Percentiles rank a stretch among this genome's conserved stretches.
phyloP scores from a whole-genome alignment of 64 coral and sea anemone species.

The Montipora efflorescens region DNA sequence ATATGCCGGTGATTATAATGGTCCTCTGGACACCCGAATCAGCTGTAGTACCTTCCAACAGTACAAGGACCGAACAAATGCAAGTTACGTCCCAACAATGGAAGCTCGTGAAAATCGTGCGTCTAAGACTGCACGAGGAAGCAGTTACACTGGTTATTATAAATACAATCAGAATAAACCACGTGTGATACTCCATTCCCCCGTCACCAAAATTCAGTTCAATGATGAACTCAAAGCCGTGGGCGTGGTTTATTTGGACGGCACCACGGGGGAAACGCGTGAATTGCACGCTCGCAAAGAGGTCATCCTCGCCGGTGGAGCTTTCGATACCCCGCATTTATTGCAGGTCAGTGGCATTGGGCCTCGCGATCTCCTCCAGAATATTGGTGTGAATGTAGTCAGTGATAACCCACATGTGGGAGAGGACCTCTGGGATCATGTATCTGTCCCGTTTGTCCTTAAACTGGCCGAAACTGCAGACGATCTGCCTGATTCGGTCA shows the following conservation, averaged over 20 bases:
- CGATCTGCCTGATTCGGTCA: slow-evolving; percentile 30
- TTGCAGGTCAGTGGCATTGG: slow-evolving; percentile 76
- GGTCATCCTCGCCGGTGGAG: slow-evolving; percentile 47
- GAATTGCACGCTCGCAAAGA: slow-evolving; percentile 39
- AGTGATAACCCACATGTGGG: slow-evolving; percentile 51
- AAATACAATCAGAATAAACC: slow-evolving; percentile 31
- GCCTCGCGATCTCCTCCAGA: slow-evolving; percentile 34
- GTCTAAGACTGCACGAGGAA: slow-evolving; percentile 55
- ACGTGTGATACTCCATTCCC: slow-evolving; percentile 9
- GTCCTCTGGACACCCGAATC: slow-evolving; percentile 13
- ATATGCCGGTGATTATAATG: slow-evolving; percentile 63
- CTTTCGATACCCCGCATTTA: slow-evolving; percentile 75
- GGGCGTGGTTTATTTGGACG: slow-evolving; percentile 50
- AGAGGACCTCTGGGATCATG: slow-evolving; percentile 67
- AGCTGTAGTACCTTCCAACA: slow-evolving; percentile 70
- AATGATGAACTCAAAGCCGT: slow-evolving; percentile 19
- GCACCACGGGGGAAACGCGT: slow-evolving; percentile 28
- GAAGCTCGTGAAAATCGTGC: slow-evolving; percentile 45
- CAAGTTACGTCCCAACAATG: not conserved
- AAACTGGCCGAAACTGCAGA: slow-evolving; percentile 37
- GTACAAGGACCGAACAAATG: slow-evolving; percentile 50
- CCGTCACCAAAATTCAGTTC: slow-evolving; percentile 56
- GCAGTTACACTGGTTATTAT: slow-evolving; percentile 69
- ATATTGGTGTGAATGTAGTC: slow-evolving; percentile 45
- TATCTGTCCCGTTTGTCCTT: slow-evolving; percentile 77